Conservation (phyloP, 1,140 invertebrate genomes). For the Drosophila persimilis region DNA sequence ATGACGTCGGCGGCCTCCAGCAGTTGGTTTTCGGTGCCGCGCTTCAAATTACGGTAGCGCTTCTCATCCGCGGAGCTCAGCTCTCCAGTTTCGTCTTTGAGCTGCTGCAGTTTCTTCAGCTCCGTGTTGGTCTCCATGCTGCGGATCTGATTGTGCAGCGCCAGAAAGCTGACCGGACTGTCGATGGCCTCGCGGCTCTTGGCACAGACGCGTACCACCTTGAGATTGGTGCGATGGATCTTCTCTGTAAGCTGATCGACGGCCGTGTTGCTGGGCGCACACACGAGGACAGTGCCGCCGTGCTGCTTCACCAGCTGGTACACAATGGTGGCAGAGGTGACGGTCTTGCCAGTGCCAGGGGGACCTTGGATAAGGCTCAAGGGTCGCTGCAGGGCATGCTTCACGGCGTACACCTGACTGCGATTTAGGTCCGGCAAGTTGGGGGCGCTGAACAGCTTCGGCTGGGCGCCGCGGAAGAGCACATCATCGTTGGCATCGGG, state of each 20-base stretch:
- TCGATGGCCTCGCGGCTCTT: slow-evolving; percentile 99
- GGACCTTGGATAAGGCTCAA: slow-evolving; percentile 97
- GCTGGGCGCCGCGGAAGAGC: slow-evolving; percentile 91
- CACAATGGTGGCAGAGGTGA: slow-evolving; percentile 99
- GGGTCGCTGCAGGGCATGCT: slow-evolving; percentile 98
- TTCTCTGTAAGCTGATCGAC: slow-evolving; percentile 99
- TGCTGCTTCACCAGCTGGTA: slow-evolving; percentile 98
- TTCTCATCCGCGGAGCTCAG: slow-evolving; percentile 97
- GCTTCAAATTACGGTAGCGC: slow-evolving; percentile 95
- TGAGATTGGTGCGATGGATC: slow-evolving; percentile 98
- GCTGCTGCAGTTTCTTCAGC: slow-evolving; percentile 96
- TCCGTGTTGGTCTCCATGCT: slow-evolving; percentile 96
- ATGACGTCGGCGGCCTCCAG: slow-evolving; percentile 99
- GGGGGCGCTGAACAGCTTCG: slow-evolving; percentile 98
- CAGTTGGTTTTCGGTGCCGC: slow-evolving; percentile 95
- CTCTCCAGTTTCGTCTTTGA: slow-evolving; percentile 99
- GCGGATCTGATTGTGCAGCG: slow-evolving; percentile 98
- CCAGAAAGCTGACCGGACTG: slow-evolving; percentile 98
- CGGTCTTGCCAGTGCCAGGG: slow-evolving; percentile 97
- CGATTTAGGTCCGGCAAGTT: slow-evolving; percentile 98
- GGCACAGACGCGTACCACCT: slow-evolving; percentile 98
- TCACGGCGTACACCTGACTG: slow-evolving; percentile 99
- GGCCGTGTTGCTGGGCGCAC: slow-evolving; percentile 99
- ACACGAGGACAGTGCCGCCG: slow-evolving; percentile 97
- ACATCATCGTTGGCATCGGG: slow-evolving; percentile 95